phyloP scores from a whole-genome alignment of 30 jellyfish, hydroid and myxozoan species.

The Catostylus mosaicus region DNA sequence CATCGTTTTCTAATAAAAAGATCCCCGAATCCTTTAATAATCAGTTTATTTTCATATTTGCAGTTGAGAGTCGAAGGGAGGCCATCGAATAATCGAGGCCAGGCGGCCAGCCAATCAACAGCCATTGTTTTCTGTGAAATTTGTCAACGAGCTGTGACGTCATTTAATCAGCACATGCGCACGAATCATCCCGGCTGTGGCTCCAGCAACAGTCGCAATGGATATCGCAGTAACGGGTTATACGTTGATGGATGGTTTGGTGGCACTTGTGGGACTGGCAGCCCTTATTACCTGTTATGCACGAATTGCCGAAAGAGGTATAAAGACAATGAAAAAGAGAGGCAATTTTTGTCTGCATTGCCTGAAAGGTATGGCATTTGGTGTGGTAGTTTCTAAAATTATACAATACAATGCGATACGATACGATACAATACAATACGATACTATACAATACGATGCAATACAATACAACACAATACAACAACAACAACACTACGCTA shows the following conservation, averaged over 20 bases:
- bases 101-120: slow-evolving; percentile 6
- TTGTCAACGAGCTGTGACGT: slow-evolving; percentile 55
- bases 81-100: slow-evolving; percentile 29
- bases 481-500: too few species aligned
- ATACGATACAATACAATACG: slow-evolving; percentile 6
- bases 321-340: slow-evolving; percentile 50
- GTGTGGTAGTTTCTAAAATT: background rate
- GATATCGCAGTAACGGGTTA: slow-evolving; percentile 90
- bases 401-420: background rate
- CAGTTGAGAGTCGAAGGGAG: slow-evolving; percentile 52
- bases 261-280: slow-evolving; percentile 94
- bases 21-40: background rate
- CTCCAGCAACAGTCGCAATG: slow-evolving; percentile 76
- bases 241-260: slow-evolving; percentile 93
- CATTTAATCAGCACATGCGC: slow-evolving; percentile 81
- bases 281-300: slow-evolving; percentile 90
- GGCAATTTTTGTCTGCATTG: slow-evolving; percentile 36
- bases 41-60: background rate
- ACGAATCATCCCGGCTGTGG: slow-evolving; percentile 94
- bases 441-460: too few species aligned
- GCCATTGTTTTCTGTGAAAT: slow-evolving; percentile 70
- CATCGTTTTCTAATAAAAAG: background rate
- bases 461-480: background rate
- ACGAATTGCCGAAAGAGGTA: slow-evolving; percentile 70
- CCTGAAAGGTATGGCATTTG: slow-evolving; percentile 67